Base-by-base conservation (phyloP, 37 sponge, comb jelly and placozoan species). In the Petrosia ficiformis region DNA sequence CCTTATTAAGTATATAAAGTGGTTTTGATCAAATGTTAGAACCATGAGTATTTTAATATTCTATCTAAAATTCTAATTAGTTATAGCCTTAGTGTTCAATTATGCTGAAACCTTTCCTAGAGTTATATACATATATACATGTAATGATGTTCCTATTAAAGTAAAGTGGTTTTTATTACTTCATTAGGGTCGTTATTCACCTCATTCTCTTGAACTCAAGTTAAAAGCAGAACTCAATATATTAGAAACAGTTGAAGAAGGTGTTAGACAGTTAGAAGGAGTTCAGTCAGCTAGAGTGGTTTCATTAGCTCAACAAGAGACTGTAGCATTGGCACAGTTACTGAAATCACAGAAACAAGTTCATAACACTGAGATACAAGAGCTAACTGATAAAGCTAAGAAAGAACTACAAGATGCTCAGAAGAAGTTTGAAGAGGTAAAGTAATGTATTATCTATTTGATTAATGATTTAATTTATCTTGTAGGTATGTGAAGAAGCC, bases 191-290 rank as follows among this genome's bases (percentile, higher is more conserved):
- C 11, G 80, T 14, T 79, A 72, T 25, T 94, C 94, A 57, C 94
- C 94, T 11, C 73, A 77, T 4, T 76, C 84, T 25, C 84, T 94
- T 2, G 74, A 79, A 33, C 77, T 74, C 4, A 69, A 86, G 63
- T 60, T 90, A 29, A 71, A 76, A 22, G 76, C 87, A 4, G 88
- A 90, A 43, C 72, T 93, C 48, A 80, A 66, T 14, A 79, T 70
- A 0, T 59, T 82, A 0, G 92, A 93, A 36, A 63, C 87, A 10
- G 74, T 86, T 24, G 77, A 82, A 6, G 94, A 90, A 16, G 59
- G 75, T 11, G 74, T 93, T 71, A 39, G 74, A 16, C 87, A 86
- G 4, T 67, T 89, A 3, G 37, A 70, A 0, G 52, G 74, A 2
- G 64, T 93, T 11, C 87, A 93, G 70, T 39, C 80, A 0, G 70